These are phyloP conservation scores for Notodonta ziczac DNA, from an alignment of 2,888 invertebrate species.

Conservation along the genomic window DNA sequence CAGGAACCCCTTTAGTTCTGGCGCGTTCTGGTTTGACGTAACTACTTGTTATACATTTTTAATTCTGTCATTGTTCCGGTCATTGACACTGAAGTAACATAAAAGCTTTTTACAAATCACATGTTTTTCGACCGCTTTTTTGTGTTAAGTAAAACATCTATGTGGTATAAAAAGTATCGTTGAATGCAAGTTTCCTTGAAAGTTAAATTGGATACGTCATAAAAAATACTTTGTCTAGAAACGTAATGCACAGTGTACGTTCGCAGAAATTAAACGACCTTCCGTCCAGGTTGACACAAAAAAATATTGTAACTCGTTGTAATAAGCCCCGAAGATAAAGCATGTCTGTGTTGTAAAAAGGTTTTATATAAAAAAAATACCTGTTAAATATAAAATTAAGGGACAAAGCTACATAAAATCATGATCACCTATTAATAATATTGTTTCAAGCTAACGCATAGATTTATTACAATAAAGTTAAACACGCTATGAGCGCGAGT, in stretches of 20 bases:
- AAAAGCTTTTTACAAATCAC: neutral
- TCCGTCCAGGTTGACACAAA: neutral
- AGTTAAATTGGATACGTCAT: constrained; percentile 1
- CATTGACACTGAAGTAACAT: constrained; percentile 2
- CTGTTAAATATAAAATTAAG: too few species aligned
- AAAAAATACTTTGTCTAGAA: neutral
- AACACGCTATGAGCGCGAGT: too few species aligned
- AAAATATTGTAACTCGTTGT: neutral
- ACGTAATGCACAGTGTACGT: neutral
- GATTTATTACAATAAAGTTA: too few species aligned
- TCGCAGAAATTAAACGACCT: neutral
- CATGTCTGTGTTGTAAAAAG: too few species aligned
- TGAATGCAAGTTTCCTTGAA: constrained; percentile 4
- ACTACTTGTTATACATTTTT: neutral
- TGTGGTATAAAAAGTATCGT: neutral
- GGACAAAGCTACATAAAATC: too few species aligned
- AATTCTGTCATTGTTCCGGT: neutral
- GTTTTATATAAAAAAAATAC: too few species aligned
- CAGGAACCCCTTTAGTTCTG: too few species aligned
- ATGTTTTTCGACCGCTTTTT: constrained; percentile 3
- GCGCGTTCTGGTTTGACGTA: neutral
- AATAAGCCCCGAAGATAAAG: too few species aligned
- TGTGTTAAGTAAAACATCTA: neutral
- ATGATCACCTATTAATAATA: too few species aligned
- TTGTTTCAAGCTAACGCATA: too few species aligned